Conservation (phyloP, 2,797 vertebrate species). For the Poecilia gillii region DNA sequence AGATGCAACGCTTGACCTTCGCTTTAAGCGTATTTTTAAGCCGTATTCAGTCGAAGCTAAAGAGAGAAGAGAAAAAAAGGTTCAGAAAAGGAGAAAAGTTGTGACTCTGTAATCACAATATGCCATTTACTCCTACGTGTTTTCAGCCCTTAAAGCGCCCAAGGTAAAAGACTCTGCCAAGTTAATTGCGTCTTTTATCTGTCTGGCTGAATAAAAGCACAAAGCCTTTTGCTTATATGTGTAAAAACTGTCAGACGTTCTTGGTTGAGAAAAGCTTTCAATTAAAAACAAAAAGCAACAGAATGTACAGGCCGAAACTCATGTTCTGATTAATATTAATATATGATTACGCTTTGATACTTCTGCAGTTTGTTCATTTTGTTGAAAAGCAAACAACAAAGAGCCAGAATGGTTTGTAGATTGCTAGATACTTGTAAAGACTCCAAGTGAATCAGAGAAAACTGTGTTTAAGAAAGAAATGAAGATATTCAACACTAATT, state of each 20-base stretch:
- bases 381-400: not conserved
- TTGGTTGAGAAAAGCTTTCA: not conserved
- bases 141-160: conserved; percentile 27
- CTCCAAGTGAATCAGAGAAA: not conserved
- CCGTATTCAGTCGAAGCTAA: not conserved
- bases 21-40: conserved; percentile 6
- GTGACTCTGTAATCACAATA: conserved; percentile 30
- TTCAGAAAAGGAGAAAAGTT: conserved; percentile 22
- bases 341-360: not conserved
- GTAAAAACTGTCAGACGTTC: not conserved
- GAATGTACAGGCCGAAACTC: not conserved
- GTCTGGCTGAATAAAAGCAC: conserved; percentile 19
- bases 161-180: conserved; percentile 48
- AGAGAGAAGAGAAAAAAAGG: conserved; percentile 16
- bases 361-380: conserved; percentile 1
- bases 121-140: conserved; percentile 12
- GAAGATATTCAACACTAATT: not conserved
- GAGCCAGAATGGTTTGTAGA: not conserved
- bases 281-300: not conserved
- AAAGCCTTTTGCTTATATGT: conserved; percentile 12
- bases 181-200: conserved; percentile 46
- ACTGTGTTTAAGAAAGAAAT: too few relatives aligned
- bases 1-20: conserved; percentile 17
- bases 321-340: not conserved
- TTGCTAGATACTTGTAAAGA: not conserved